Conservation (phyloP, 2,113 vertebrate genomes). For the Telmatochromis sp. region DNA sequence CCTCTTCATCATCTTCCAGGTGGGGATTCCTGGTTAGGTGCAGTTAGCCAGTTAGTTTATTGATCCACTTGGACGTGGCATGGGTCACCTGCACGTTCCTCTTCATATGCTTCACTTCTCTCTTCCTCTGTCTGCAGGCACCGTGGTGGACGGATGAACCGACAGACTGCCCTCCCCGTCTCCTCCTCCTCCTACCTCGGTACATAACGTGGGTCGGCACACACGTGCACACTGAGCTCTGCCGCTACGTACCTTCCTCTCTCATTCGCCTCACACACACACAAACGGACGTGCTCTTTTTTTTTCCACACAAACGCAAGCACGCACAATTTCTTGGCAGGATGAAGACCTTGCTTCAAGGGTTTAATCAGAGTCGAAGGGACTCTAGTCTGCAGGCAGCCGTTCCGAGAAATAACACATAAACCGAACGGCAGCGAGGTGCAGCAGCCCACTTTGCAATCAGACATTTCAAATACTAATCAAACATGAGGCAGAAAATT, state of each 20-base stretch:
- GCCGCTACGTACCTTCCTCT: neutral
- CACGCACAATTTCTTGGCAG: neutral
- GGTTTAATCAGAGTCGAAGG: conserved; percentile 46
- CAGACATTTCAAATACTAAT: conserved; percentile 41
- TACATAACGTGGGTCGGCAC: neutral
- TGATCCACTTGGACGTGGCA: neutral
- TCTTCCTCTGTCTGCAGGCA: neutral
- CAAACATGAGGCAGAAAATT: conserved; percentile 10
- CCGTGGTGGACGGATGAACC: neutral
- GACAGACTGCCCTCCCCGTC: neutral
- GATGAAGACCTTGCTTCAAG: conserved; percentile 38
- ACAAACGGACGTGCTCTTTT: neutral
- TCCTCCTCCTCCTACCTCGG: neutral
- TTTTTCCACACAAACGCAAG: neutral
- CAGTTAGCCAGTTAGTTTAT: neutral
- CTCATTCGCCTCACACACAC: neutral
- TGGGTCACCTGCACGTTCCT: conserved; percentile 39
- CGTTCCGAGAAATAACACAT: conserved; percentile 6
- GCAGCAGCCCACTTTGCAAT: conserved; percentile 30
- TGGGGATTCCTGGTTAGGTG: neutral
- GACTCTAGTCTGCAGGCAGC: conserved; percentile 8
- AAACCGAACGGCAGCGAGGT: neutral
- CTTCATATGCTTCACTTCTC: neutral
- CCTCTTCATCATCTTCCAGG: neutral
- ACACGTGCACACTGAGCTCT: conserved; percentile 12